Conservation (phyloP, 2,888 invertebrate genomes). For the Agrenia bidenticulata region DNA sequence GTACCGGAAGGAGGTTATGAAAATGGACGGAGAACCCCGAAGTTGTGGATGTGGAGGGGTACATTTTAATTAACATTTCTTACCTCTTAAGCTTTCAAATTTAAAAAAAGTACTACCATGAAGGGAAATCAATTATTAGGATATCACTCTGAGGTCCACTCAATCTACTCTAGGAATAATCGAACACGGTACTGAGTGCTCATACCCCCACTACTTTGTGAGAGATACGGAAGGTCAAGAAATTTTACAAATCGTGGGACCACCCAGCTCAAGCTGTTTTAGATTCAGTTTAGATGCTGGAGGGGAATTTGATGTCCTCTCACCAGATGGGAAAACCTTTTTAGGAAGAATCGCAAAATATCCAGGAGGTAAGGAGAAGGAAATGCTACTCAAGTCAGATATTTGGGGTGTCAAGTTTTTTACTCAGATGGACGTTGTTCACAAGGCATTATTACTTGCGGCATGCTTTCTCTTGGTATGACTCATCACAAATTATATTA, state of each 20-base stretch:
- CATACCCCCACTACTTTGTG: constrained; percentile 37
- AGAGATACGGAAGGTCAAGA: constrained; percentile 40
- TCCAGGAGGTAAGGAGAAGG: constrained; percentile 43
- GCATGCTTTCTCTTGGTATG: constrained; percentile 42
- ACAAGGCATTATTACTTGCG: constrained; percentile 40
- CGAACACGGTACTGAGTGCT: constrained; percentile 46
- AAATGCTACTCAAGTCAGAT: constrained; percentile 34
- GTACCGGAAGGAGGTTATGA: constrained; percentile 46
- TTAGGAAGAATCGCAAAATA: constrained; percentile 48
- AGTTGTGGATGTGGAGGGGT: constrained; percentile 49
- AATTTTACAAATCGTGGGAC: constrained; percentile 39
- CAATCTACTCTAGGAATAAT: constrained; percentile 41
- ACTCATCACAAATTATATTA: too few relatives aligned
- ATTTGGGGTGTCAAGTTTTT: constrained; percentile 48
- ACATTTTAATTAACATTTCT: constrained; percentile 7
- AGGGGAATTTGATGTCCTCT: constrained; percentile 38
- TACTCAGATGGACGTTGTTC: constrained; percentile 41
- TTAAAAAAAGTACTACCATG: too few relatives aligned
- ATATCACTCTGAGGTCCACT: constrained; percentile 40
- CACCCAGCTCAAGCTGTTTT: constrained; percentile 34
- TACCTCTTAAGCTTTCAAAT: constrained; percentile 2
- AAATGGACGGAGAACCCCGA: constrained; percentile 45
- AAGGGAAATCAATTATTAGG: too few relatives aligned
- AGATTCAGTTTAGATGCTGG: constrained; percentile 33
- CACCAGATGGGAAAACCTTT: constrained; percentile 28